Evolutionary conservation across 2,797 vertebrate genomes (phyloP).

Genomic region (Sebastes minor): DNA sequence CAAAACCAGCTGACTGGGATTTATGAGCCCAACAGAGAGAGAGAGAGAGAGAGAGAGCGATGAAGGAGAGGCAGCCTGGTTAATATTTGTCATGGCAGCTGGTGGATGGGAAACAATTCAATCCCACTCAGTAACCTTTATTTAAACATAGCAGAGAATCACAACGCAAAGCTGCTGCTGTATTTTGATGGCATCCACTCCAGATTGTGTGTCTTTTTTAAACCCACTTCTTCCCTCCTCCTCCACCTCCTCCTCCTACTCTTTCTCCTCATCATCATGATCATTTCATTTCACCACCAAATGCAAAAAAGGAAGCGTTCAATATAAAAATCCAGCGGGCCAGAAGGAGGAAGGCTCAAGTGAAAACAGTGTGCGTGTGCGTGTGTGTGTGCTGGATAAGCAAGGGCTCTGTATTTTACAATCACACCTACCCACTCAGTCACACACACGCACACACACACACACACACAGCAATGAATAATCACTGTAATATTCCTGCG

Average conservation of each 20-base stretch:
- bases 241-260: neutral
- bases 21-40: conserved; percentile 26
- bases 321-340: conserved; percentile 20
- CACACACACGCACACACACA: neutral
- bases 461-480: conserved; percentile 39
- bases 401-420: conserved; percentile 57
- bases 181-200: conserved; percentile 11
- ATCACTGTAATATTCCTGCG: conserved; percentile 27
- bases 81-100: conserved; percentile 70
- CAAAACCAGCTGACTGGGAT: conserved; percentile 35
- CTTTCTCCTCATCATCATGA: neutral
- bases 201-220: conserved; percentile 37
- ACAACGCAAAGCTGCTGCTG: conserved; percentile 13
- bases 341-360: conserved; percentile 30
- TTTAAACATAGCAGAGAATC: conserved; percentile 38
- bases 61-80: conserved; percentile 52
- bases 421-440: conserved; percentile 70
- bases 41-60: neutral
- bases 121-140: conserved; percentile 51
- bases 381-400: conserved; percentile 41
- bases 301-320: conserved; percentile 43
- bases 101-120: conserved; percentile 60
- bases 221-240: neutral
- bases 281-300: conserved; percentile 45
- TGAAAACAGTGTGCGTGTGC: conserved; percentile 31